These are phyloP conservation scores for Diarsia mendica DNA, from an alignment of 2,888 invertebrate genomes.

Conservation along the genomic window DNA sequence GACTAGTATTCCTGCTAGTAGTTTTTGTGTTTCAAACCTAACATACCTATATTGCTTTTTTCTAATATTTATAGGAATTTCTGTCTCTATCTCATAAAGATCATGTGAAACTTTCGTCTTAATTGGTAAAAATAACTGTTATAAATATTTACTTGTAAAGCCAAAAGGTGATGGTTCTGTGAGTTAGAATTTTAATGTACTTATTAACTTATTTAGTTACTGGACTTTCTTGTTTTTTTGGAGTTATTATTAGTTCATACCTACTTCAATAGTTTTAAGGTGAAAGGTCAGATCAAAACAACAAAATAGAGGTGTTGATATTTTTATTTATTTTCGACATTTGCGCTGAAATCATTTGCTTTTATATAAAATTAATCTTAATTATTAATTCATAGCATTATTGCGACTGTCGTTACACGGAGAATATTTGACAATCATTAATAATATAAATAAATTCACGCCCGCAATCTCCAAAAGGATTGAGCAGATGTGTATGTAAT, in stretches of 20 bases:
- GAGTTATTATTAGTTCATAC: background rate
- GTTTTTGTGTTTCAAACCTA: background rate
- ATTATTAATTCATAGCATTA: constrained; percentile 32
- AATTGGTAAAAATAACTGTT: background rate
- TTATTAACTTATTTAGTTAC: background rate
- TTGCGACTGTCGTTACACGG: constrained; percentile 10
- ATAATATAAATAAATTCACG: background rate
- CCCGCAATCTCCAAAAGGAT: background rate
- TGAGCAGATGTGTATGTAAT: background rate
- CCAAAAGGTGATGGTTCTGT: background rate
- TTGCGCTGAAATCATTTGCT: constrained; percentile 23
- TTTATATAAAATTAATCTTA: constrained; percentile 56
- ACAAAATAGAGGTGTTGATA: constrained; percentile 51
- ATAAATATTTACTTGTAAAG: too few species aligned
- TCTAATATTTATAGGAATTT: background rate
- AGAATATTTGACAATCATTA: constrained; percentile 23
- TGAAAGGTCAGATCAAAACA: constrained; percentile 27
- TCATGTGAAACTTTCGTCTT: background rate
- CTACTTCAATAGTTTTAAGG: background rate
- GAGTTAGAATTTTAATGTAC: background rate
- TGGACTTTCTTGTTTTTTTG: background rate
- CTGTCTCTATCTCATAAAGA: background rate
- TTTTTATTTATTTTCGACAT: constrained; percentile 44
- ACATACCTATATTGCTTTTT: background rate
- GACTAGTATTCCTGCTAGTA: background rate